Percentiles rank a stretch among this genome's conserved stretches.
Evolutionary conservation across 2,797 vertebrate species (phyloP).

Genomic region (Syngnathus rostellatus): DNA sequence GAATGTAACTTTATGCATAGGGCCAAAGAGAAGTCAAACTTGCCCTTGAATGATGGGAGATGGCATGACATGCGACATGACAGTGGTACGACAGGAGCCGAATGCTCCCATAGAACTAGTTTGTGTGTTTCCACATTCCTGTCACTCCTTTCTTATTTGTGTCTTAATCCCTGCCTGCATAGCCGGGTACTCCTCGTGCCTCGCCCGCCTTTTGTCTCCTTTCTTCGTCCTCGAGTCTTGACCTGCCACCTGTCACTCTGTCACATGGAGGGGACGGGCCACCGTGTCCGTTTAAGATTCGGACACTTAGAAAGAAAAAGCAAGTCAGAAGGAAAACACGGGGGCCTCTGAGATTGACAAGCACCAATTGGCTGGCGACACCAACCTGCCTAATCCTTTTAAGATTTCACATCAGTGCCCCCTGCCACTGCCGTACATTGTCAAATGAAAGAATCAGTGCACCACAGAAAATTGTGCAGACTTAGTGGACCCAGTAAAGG

Average conservation of each 20-base stretch:
- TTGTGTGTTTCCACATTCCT: constrained; percentile 48
- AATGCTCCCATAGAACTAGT: constrained; percentile 33
- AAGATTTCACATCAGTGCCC: constrained; percentile 69
- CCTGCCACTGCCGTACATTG: constrained; percentile 62
- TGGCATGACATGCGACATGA: constrained; percentile 10
- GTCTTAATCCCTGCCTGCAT: constrained; percentile 54
- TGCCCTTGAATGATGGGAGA: background rate
- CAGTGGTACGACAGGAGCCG: constrained; percentile 28
- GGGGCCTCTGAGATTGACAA: constrained; percentile 68
- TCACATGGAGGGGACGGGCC: constrained; percentile 52
- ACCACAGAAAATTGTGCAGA: constrained; percentile 40
- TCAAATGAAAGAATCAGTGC: constrained; percentile 52
- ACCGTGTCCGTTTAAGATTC: constrained; percentile 56
- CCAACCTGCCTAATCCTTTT: constrained; percentile 68
- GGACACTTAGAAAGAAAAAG: constrained; percentile 52
- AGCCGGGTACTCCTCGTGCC: constrained; percentile 38
- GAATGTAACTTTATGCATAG: background rate
- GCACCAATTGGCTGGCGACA: constrained; percentile 71
- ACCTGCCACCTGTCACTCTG: constrained; percentile 61
- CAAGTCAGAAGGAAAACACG: constrained; percentile 32
- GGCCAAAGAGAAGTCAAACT: constrained; percentile 3
- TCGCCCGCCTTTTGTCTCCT: constrained; percentile 46
- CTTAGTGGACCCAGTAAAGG: constrained; percentile 39
- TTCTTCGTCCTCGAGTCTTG: constrained; percentile 49
- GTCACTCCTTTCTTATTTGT: constrained; percentile 58